Evolutionary conservation across 2,113 vertebrate species (phyloP), one percentile per base, ranked within the genome.

Genomic region (Philantomba maxwellii): DNA sequence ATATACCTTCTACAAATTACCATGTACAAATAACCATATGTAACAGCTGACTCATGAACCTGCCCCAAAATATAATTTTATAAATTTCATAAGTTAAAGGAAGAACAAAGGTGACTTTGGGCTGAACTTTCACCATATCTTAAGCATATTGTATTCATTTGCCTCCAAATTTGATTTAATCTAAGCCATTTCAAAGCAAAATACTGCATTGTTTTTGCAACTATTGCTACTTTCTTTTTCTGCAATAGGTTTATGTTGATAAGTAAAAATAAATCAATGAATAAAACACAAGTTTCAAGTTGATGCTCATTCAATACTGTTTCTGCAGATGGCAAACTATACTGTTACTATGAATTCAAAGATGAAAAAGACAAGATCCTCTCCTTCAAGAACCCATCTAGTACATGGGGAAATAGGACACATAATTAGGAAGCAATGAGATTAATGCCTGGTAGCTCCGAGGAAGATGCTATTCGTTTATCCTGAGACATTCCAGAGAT

Each of bases 121-220:
- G 28, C 28, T 89, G 26, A 83, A 94, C 19, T 55, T 16, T 23
- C 15, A 88, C 62, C 5, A 73, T 36, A 14, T 60, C 47, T 58
- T 92, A 77, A 85, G 25, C 11, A 70, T 70, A 30, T 51, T 45
- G 1, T 86, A 49, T 15, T 70, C 28, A 21, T 26, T 83, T 93
- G 49, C 33, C 15, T 87, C 3, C 64, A 60, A 94, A 91, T 93
- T 9, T 91, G 49, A 92, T 15, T 64, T 75, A 45, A 95, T 8
- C 6, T 33, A 51, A 86, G 62, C 70, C 96, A 91, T 78, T 85
- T 23, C 26, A 81, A 70, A 95, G 36, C 30, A 89, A 97, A 94
- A 70, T 87, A 19, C 19, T 49, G 55, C 36, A 26, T 45, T 77
- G 11, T 26, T 80, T 75, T 93, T 49, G 73, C 70, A 94, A 91